Conservation (phyloP, 2,888 invertebrate species). For the Sphaeridia pumilis region DNA sequence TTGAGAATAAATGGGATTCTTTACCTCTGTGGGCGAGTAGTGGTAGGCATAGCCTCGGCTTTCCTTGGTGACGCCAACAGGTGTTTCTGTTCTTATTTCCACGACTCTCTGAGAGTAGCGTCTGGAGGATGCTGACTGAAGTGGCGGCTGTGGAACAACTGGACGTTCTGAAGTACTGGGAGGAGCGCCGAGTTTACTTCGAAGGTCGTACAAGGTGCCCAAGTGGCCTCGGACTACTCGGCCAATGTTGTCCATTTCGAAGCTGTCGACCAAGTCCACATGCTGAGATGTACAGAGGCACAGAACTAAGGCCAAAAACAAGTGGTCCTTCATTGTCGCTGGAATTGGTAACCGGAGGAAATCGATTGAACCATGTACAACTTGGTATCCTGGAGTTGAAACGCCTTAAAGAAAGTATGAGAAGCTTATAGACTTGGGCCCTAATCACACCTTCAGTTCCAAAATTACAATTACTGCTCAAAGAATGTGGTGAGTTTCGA, state of each 20-base stretch:
- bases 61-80: constrained; percentile 23
- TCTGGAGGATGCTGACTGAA: neutral
- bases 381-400: too few relatives aligned
- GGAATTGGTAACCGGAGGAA: too few relatives aligned
- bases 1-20: constrained; percentile 20
- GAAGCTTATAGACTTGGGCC: too few relatives aligned
- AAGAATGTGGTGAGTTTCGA: too few relatives aligned
- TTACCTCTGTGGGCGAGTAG: constrained; percentile 28
- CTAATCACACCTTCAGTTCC: too few relatives aligned
- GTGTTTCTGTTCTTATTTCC: constrained; percentile 1
- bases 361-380: too few relatives aligned
- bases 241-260: constrained; percentile 29
- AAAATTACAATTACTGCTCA: too few relatives aligned
- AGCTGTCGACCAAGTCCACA: too few relatives aligned
- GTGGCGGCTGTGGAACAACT: neutral
- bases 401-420: too few relatives aligned
- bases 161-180: constrained; percentile 8
- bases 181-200: constrained; percentile 28
- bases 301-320: too few relatives aligned
- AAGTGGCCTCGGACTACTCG: constrained; percentile 30
- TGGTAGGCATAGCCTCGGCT: constrained; percentile 35
- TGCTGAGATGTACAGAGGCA: too few relatives aligned
- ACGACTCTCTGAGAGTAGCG: neutral
- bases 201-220: constrained; percentile 32
- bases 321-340: too few relatives aligned